These are phyloP conservation scores for Nomada fucata DNA, from an alignment of 2,888 invertebrate species.

Conservation along the genomic window DNA sequence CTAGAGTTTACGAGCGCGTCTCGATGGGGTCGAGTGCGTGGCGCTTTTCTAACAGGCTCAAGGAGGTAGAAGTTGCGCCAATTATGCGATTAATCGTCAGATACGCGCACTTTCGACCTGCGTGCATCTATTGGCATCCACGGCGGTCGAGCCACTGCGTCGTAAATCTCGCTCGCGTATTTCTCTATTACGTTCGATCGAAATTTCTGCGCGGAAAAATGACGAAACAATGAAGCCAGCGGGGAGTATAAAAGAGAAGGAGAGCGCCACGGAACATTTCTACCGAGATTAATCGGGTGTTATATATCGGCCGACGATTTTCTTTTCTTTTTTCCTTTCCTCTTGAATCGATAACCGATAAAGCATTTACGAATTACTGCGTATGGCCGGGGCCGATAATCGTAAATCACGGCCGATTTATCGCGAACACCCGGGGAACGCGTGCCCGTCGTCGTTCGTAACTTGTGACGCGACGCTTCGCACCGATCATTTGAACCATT, in stretches of 20 bases:
- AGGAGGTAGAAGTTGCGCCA: constrained; percentile 69
- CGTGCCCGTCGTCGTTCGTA: constrained; percentile 28
- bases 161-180: constrained; percentile 27
- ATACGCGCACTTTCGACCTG: constrained; percentile 61
- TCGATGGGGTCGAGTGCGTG: constrained; percentile 36
- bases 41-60: constrained; percentile 66
- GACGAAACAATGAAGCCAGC: no score
- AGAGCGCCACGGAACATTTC: constrained; percentile 13
- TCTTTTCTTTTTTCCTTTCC: constrained; percentile 40
- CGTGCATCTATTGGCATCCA: constrained; percentile 23
- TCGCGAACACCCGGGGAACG: constrained; percentile 24
- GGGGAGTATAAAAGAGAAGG: not conserved
- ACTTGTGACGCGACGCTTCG: constrained; percentile 57
- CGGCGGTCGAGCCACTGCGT: not conserved
- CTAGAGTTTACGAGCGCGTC: constrained; percentile 52
- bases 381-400: constrained; percentile 26
- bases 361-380: constrained; percentile 37
- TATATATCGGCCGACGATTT: constrained; percentile 44
- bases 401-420: constrained; percentile 53
- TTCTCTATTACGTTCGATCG: not conserved
- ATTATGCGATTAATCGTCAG: constrained; percentile 68
- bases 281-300: constrained; percentile 29
- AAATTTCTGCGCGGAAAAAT: not conserved
- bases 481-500: constrained; percentile 58
- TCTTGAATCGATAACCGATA: constrained; percentile 11